Conservation (phyloP, 2,113 vertebrate genomes). For the Stomatorhinus ivindoensis region DNA sequence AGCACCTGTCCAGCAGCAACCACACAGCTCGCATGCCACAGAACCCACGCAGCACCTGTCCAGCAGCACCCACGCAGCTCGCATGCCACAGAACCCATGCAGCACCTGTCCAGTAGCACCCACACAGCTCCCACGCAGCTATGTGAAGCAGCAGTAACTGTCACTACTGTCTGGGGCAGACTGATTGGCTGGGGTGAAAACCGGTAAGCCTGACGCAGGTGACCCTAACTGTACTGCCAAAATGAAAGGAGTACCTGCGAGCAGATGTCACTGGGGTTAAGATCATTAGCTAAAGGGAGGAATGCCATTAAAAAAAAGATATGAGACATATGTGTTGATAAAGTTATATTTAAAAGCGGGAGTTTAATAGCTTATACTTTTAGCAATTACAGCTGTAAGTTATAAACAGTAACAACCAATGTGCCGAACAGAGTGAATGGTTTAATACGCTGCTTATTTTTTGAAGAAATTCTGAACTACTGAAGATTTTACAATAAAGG, state of each 20-base stretch:
- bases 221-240: conserved; percentile 4
- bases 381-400: neutral
- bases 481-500: neutral
- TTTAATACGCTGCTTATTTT: neutral
- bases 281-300: neutral
- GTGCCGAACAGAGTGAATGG: neutral
- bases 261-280: neutral
- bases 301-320: neutral
- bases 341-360: neutral
- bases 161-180: neutral
- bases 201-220: neutral
- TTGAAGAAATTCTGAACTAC: neutral
- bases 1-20: no score
- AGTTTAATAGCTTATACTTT: neutral
- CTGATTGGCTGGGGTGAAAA: neutral
- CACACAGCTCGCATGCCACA: no score
- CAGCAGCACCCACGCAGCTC: neutral
- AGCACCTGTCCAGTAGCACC: neutral
- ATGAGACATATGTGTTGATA: neutral
- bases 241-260: neutral
- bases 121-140: neutral
- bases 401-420: neutral
- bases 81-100: no score
- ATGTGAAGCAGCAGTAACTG: neutral
- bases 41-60: neutral